These are phyloP conservation scores for Diplodus puntazzo DNA, from an alignment of 2,797 vertebrate genomes.

Conservation along the genomic window DNA sequence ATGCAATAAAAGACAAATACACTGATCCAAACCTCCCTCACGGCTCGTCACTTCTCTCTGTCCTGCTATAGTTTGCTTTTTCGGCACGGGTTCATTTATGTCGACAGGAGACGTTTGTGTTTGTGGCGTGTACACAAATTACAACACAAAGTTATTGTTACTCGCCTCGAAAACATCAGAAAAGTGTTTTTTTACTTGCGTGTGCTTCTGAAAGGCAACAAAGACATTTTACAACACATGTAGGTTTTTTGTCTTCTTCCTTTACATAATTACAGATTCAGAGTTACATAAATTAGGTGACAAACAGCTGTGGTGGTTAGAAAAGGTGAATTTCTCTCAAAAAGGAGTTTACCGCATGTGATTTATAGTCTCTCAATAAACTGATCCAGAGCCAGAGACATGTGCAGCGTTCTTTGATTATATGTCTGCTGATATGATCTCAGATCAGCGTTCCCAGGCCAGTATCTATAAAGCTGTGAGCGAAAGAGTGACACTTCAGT, in stretches of 20 bases:
- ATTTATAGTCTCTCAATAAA: not conserved
- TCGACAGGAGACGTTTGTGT: not conserved
- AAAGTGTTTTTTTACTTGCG: conserved; percentile 11
- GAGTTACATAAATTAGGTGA: conserved; percentile 1
- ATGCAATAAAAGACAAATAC: conserved; percentile 96
- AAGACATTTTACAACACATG: not conserved
- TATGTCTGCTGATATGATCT: not conserved
- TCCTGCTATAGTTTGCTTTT: conserved; percentile 17
- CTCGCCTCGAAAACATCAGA: not conserved
- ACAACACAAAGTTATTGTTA: not conserved
- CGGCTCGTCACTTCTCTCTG: conserved; percentile 64
- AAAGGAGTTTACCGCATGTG: not conserved
- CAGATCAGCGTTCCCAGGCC: conserved; percentile 6
- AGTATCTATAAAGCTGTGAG: not conserved
- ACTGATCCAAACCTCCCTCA: conserved; percentile 86
- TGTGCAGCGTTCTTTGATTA: not conserved
- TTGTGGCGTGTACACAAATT: conserved; percentile 3
- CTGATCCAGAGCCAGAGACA: not conserved
- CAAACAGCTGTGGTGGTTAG: not conserved
- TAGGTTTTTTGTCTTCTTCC: not conserved
- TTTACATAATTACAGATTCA: conserved; percentile 17
- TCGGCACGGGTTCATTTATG: not conserved
- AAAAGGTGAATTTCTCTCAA: not conserved
- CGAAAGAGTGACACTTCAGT: not conserved
- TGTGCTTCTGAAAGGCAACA: not conserved